Percentiles rank a stretch among this genome's conserved stretches.
Evolutionary conservation across 2,113 vertebrate genomes (phyloP).

Genomic region (Ctenomys sociabilis): DNA sequence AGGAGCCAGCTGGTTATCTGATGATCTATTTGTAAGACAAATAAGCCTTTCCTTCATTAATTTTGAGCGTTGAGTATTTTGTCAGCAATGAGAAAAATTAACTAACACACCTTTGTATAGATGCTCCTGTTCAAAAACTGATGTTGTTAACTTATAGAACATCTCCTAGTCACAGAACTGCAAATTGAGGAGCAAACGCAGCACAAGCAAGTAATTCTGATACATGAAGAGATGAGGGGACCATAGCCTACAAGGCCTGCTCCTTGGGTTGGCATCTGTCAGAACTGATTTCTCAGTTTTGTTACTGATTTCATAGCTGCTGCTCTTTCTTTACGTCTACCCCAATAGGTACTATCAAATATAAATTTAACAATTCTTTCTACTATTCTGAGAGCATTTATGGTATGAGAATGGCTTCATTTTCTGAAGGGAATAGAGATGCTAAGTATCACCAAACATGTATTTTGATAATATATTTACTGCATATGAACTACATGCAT

Average conservation of each 20-base stretch:
- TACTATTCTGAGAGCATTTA: not conserved
- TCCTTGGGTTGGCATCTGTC: not conserved
- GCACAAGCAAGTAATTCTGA: not conserved
- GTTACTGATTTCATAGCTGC: not conserved
- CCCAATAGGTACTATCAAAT: not conserved
- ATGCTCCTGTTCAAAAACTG: constrained; percentile 29
- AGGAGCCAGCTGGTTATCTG: not conserved
- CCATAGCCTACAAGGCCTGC: not conserved
- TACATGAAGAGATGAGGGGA: not conserved
- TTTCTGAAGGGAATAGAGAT: not conserved
- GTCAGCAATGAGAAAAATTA: not conserved
- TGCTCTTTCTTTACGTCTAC: not conserved
- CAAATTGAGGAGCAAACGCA: not conserved
- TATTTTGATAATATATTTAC: constrained; percentile 17
- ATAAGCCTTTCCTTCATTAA: not conserved
- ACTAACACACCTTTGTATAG: not conserved
- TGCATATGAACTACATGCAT: not conserved
- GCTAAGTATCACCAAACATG: not conserved
- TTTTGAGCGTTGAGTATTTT: not conserved
- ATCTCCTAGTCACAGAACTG: not conserved
- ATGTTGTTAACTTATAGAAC: constrained; percentile 1
- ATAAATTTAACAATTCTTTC: not conserved
- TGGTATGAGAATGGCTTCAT: not conserved
- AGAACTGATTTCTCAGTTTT: not conserved
- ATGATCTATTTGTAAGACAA: not conserved